A percentile compares a stretch with the other conserved stretches of the same genome.
Conservation (phyloP, 2,888 invertebrate species). For the Eupithecia inturbata region DNA sequence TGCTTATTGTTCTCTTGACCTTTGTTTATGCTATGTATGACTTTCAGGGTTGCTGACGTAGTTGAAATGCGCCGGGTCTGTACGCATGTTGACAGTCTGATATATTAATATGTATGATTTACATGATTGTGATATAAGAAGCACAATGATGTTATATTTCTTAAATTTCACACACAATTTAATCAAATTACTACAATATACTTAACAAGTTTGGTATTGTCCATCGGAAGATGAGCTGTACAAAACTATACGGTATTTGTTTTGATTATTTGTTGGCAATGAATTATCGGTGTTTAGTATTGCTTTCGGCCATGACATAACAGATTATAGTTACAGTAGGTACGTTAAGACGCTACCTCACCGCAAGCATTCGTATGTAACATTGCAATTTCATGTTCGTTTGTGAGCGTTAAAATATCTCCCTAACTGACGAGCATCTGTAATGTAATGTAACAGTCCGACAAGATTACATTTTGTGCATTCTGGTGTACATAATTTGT, state of each 20-base stretch:
- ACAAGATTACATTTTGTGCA: background rate
- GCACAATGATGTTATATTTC: too few relatives aligned
- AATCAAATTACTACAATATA: constrained; percentile 1
- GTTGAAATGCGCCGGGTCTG: too few relatives aligned
- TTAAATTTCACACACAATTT: too few relatives aligned
- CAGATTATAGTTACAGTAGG: background rate
- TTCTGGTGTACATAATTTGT: too few relatives aligned
- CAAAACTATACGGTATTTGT: constrained; percentile 22
- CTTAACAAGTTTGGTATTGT: constrained; percentile 6
- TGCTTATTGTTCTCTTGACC: too few relatives aligned
- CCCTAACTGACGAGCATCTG: too few relatives aligned
- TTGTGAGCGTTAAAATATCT: background rate
- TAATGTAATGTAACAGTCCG: too few relatives aligned
- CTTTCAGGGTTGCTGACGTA: too few relatives aligned
- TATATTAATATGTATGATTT: too few relatives aligned
- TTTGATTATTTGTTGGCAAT: constrained; percentile 30
- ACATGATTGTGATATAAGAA: too few relatives aligned
- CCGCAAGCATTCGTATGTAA: background rate
- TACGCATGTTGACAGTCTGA: too few relatives aligned
- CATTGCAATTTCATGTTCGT: background rate
- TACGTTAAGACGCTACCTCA: background rate
- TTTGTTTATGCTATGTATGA: too few relatives aligned
- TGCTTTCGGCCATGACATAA: constrained; percentile 3
- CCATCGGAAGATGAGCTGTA: constrained; percentile 31
- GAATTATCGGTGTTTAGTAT: constrained; percentile 32